These are phyloP conservation scores for Nannobrachium achirus DNA, from an alignment of 2,113 vertebrate genomes.

Conservation along the genomic window DNA sequence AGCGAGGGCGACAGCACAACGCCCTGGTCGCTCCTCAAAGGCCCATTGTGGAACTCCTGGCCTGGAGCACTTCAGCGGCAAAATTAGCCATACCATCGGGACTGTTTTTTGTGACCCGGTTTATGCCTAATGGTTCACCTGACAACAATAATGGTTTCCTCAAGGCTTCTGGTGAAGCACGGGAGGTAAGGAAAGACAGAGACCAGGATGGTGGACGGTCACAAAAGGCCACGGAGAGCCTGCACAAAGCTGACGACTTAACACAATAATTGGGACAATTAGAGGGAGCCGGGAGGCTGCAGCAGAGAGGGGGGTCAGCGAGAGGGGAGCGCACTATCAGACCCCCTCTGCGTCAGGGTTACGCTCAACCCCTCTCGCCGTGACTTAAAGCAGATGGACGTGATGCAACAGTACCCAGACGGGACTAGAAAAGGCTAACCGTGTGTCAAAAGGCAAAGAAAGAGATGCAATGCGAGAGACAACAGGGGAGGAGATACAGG, in stretches of 20 bases:
- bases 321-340: slow-evolving; percentile 37
- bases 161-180: slow-evolving; percentile 60
- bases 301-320: slow-evolving; percentile 43
- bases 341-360: slow-evolving; percentile 50
- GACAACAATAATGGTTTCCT: slow-evolving; percentile 68
- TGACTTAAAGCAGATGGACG: slow-evolving; percentile 66
- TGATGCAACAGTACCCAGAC: slow-evolving; percentile 41
- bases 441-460: slow-evolving; percentile 35
- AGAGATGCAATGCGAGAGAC: slow-evolving; percentile 38
- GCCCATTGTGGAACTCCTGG: slow-evolving; percentile 46
- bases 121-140: slow-evolving; percentile 75
- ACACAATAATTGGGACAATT: slow-evolving; percentile 61
- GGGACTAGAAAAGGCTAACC: slow-evolving; percentile 13
- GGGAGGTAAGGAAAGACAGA: slow-evolving; percentile 23
- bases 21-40: slow-evolving; percentile 31
- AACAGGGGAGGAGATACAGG: slow-evolving; percentile 14
- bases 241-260: slow-evolving; percentile 28
- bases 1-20: not conserved
- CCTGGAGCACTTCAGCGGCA: slow-evolving; percentile 56
- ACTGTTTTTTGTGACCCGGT: slow-evolving; percentile 62
- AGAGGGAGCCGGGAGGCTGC: slow-evolving; percentile 42
- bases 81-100: slow-evolving; percentile 64
- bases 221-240: not conserved
- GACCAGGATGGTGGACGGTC: slow-evolving; percentile 32
- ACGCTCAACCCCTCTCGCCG: slow-evolving; percentile 19